These are phyloP conservation scores for Calidris pugnax DNA, from an alignment of 2,113 vertebrate genomes.

Conservation along the genomic window DNA sequence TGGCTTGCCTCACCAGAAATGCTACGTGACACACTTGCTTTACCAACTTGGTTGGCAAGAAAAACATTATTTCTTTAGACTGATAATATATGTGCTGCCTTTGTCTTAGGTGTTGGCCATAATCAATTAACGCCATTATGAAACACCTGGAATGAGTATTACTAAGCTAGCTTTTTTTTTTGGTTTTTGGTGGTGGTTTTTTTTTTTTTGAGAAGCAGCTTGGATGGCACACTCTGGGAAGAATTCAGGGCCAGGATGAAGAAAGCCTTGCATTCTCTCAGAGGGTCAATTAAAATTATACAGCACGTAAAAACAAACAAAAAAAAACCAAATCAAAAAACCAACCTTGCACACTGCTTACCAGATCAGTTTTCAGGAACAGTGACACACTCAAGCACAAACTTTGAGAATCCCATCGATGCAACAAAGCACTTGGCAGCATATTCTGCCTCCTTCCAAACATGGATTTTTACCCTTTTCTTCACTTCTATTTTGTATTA, in stretches of 20 bases:
- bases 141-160: background rate
- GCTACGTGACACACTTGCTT: background rate
- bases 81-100: background rate
- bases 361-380: background rate
- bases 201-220: background rate
- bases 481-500: background rate
- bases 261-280: background rate
- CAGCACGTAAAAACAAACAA: background rate
- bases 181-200: background rate
- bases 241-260: background rate
- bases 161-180: background rate
- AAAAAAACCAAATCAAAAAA: background rate
- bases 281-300: background rate
- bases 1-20: background rate
- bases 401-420: background rate
- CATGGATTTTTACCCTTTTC: background rate
- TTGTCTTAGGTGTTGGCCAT: background rate
- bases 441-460: background rate
- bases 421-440: background rate
- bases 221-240: background rate
- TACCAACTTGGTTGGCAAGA: background rate
- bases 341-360: background rate
- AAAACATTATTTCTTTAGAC: background rate
- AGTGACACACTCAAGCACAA: background rate
- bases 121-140: background rate